phyloP scores from a whole-genome alignment of 2,888 invertebrate species.

The Tenthredo amoena region DNA sequence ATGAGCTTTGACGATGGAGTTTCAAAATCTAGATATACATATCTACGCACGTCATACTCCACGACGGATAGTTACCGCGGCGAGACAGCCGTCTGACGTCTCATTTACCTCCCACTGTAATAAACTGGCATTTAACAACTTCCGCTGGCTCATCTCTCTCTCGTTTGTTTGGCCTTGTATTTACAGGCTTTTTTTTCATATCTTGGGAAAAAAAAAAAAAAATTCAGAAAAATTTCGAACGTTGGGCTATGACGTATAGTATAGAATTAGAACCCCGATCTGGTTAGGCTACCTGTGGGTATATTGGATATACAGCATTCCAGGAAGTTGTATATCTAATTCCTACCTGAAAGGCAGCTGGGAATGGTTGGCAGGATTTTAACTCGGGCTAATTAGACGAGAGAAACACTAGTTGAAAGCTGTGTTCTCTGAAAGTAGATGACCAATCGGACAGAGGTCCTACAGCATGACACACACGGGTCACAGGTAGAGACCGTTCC shows the following conservation, averaged over 20 bases:
- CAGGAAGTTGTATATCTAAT: not conserved
- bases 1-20: not conserved
- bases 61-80: conserved; percentile 27
- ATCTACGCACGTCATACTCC: not conserved
- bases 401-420: conserved; percentile 72
- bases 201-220: not conserved
- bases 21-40: not conserved
- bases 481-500: conserved; percentile 41
- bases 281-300: not conserved
- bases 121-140: conserved; percentile 71
- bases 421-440: conserved; percentile 69
- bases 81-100: conserved; percentile 62
- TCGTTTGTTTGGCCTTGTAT: conserved; percentile 45
- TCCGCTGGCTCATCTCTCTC: conserved; percentile 64
- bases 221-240: not conserved
- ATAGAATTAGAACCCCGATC: not conserved
- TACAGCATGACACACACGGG: conserved; percentile 28
- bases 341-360: conserved; percentile 1
- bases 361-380: not conserved
- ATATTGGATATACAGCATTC: not conserved
- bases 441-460: not conserved
- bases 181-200: not conserved
- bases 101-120: conserved; percentile 75
- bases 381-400: conserved; percentile 74
- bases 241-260: not conserved